Percentiles rank a stretch among this genome's conserved stretches.
phyloP scores from a whole-genome alignment of 92 coral and sea anemone genomes.

The Paragorgia papillata region DNA sequence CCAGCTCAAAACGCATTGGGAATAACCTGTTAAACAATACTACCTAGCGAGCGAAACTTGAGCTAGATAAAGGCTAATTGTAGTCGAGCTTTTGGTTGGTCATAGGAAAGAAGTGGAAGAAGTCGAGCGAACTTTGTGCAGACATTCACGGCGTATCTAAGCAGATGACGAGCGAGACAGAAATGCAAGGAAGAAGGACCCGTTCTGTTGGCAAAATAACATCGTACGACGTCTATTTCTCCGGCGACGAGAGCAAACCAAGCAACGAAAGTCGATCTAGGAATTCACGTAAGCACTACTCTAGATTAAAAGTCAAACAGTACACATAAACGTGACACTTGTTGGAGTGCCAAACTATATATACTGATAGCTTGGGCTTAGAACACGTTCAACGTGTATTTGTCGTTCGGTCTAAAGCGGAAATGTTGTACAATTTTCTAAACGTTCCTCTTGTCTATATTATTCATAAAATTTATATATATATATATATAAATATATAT shows the following conservation, averaged over 20 bases:
- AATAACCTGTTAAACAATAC: neutral
- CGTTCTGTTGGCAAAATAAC: conserved; percentile 28
- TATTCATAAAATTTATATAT: neutral
- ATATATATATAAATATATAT: neutral
- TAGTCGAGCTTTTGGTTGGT: neutral
- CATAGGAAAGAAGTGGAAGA: neutral
- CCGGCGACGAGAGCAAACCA: conserved; percentile 31
- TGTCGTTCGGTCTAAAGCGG: too few relatives aligned
- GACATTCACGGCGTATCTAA: conserved; percentile 10
- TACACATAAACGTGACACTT: neutral
- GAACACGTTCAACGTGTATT: too few relatives aligned
- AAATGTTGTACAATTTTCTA: too few relatives aligned
- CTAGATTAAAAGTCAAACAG: conserved; percentile 17
- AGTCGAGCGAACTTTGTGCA: neutral
- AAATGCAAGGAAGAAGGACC: conserved; percentile 26
- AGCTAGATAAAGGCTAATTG: neutral
- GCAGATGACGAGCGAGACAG: neutral
- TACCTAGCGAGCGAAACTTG: neutral
- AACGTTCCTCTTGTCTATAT: too few relatives aligned
- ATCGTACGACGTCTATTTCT: conserved; percentile 15
- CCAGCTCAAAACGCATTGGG: neutral
- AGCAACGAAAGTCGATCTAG: conserved; percentile 23
- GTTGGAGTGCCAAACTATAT: neutral
- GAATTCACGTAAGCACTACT: conserved; percentile 23
- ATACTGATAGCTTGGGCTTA: too few relatives aligned